Evolutionary conservation across 2,113 vertebrate genomes (phyloP).

Genomic region (Halcyon malimbica): DNA sequence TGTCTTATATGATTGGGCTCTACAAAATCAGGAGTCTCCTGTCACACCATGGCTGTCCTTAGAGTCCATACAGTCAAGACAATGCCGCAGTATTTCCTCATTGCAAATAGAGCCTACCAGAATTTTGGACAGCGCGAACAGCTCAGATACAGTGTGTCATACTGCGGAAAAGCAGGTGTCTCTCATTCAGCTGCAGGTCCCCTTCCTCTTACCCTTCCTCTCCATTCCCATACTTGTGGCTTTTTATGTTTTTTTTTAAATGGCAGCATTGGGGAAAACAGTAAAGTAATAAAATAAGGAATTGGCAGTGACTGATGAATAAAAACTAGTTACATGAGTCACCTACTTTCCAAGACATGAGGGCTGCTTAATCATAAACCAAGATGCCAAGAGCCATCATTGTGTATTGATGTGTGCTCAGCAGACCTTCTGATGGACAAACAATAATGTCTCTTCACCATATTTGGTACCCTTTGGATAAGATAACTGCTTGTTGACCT

Average conservation of each 20-base stretch:
- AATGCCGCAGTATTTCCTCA: background rate
- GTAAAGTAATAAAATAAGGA: background rate
- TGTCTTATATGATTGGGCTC: accelerated
- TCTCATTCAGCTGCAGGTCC: background rate
- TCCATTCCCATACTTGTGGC: background rate
- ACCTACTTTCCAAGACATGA: background rate
- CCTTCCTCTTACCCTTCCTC: background rate
- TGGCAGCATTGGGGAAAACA: background rate
- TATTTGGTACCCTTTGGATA: background rate
- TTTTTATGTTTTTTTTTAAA: background rate
- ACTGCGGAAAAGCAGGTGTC: background rate
- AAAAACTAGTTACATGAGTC: background rate
- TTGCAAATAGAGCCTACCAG: background rate
- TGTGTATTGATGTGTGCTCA: background rate
- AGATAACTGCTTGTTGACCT: background rate
- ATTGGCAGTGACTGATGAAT: background rate
- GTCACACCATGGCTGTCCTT: background rate
- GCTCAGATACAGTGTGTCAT: background rate
- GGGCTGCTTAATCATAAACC: background rate
- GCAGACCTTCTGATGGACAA: background rate
- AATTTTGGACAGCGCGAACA: background rate
- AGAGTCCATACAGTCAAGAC: background rate
- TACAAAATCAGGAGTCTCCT: background rate
- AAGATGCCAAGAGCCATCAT: background rate
- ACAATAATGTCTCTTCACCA: background rate